Evolutionary conservation across 2,797 vertebrate genomes (phyloP), one percentile per base, ranked within the genome.

Genomic region (Lagodon rhomboides): DNA sequence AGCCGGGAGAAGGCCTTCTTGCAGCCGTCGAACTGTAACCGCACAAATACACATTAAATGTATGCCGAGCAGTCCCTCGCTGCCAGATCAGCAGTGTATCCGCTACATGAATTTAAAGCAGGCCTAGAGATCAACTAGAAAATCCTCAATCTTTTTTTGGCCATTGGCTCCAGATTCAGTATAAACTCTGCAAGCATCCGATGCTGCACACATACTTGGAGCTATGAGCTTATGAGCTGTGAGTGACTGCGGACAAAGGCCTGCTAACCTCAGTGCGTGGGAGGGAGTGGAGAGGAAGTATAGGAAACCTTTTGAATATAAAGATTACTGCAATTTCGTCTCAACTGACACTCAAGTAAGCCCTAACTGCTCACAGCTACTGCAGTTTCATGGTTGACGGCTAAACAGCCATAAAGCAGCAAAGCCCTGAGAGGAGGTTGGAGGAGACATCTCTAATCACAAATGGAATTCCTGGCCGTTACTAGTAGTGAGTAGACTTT

Each of bases 1-100:
- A 99, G 95, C 25, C 98, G 97, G 58, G 98, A 99, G 93, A 99
- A 99, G 20, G 97, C 98, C 91, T 99, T 99, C 89, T 96, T 96
- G 94, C 98, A 99, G 87, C 98, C 97, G 83, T 98, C 96, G 69
- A 98, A 98, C 98, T 99, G 92, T 41, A 92, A 90, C 69, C 20
- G 1, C 20, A 82, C 7, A 46, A 0, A 71, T 60, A 80, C 22
- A 88, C 18, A 70, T 25, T 20, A 17, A 65, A 56, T 58, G 23
- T 5, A 17, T 38, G 41, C 10, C 65, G 58, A 67, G 38, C 12
- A 38, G 34, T 41, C 11, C 3, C 5, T 22, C 47, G 43, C 47
- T 7, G 15, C 25, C 34, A 61, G 27, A 59, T 20, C 5, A 44
- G 8, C n/a, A 76, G 43, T 25, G 60, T 68, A 65, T 61, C 41